Evolutionary conservation across 1,140 invertebrate species (phyloP).

Genomic region (Drosophila nigromelanica): DNA sequence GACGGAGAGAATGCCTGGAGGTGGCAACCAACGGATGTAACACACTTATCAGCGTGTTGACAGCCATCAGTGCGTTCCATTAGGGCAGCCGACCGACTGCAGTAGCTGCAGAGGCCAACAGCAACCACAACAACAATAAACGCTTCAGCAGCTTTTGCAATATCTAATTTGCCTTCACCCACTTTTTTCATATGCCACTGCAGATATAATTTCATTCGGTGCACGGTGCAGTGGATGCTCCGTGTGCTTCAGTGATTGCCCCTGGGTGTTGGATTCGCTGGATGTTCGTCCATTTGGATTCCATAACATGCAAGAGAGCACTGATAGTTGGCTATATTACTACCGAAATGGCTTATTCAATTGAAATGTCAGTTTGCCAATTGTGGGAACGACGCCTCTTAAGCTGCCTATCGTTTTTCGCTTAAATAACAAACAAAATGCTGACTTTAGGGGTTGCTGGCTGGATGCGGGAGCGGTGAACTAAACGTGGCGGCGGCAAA

Average conservation of each 20-base stretch:
- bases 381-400: slow-evolving; percentile 12
- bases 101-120: slow-evolving; percentile 8
- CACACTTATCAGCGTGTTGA: slow-evolving; percentile 69
- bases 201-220: background rate
- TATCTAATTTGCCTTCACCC: slow-evolving; percentile 50
- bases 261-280: slow-evolving; percentile 1
- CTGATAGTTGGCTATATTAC: slow-evolving; percentile 26
- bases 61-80: slow-evolving; percentile 34
- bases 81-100: slow-evolving; percentile 15
- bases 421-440: slow-evolving; percentile 19
- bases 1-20: slow-evolving; percentile 13
- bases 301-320: slow-evolving; percentile 6
- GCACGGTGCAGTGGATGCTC: background rate
- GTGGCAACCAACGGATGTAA: slow-evolving; percentile 29
- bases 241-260: slow-evolving; percentile 5
- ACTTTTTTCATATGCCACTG: slow-evolving; percentile 30
- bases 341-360: slow-evolving; percentile 59
- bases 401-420: slow-evolving; percentile 15
- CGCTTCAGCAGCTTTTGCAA: slow-evolving; percentile 38
- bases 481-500: slow-evolving; percentile 5
- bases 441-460: background rate
- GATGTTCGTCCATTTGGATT: slow-evolving; percentile 1
- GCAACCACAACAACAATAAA: slow-evolving; percentile 12
- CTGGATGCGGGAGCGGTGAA: too few relatives aligned
- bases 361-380: slow-evolving; percentile 39